phyloP scores from a whole-genome alignment of 2,797 vertebrate genomes.

The Acanthiza pusilla region DNA sequence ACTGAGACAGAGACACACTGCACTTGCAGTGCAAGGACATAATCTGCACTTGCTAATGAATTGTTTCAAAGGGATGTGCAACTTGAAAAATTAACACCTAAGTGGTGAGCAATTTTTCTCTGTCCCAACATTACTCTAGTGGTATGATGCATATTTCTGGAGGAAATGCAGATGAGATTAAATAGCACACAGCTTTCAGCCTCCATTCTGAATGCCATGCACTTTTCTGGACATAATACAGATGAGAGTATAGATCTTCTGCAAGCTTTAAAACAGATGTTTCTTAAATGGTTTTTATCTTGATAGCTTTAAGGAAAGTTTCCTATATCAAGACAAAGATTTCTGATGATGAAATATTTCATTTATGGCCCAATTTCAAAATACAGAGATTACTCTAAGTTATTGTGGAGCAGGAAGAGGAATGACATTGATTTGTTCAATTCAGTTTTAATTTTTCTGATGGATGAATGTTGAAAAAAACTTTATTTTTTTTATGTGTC shows the following conservation, averaged over 20 bases:
- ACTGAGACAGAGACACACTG: not conserved
- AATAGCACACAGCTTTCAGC: not conserved
- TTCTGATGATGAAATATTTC: not conserved
- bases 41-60: not conserved
- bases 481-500: not conserved
- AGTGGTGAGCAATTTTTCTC: not conserved
- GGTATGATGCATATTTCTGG: not conserved
- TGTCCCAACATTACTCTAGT: not conserved
- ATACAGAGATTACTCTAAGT: not conserved
- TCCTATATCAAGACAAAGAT: not conserved
- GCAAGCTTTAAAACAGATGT: not conserved
- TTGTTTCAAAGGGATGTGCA: not conserved
- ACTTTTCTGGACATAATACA: not conserved
- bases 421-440: not conserved
- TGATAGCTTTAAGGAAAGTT: not conserved
- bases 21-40: too few relatives aligned
- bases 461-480: not conserved
- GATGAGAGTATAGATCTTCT: not conserved
- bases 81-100: not conserved
- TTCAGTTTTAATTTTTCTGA: slow-evolving; percentile 19
- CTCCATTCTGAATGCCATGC: not conserved
- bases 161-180: not conserved
- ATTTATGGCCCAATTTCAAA: not conserved
- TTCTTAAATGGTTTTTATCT: not conserved
- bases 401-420: not conserved